Conservation (phyloP, 2,113 vertebrate species). For the Alaudala cheleensis region DNA sequence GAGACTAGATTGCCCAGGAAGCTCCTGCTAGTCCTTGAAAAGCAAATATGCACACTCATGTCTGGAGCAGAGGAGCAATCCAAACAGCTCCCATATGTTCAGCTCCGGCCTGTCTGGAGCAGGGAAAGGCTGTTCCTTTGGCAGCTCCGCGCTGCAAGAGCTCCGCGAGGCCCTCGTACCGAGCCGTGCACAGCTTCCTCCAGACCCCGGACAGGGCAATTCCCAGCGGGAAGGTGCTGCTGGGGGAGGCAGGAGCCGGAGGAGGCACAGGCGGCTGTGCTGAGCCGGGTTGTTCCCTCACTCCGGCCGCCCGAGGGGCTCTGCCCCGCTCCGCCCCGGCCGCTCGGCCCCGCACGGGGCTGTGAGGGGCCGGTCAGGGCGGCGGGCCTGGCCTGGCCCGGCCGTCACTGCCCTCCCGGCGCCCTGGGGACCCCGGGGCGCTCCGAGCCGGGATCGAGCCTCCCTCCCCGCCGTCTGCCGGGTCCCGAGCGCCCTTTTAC, state of each 20-base stretch:
- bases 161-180: background rate
- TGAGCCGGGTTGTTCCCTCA: background rate
- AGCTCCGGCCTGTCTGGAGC: background rate
- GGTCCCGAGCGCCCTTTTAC: background rate
- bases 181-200: background rate
- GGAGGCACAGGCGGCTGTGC: background rate
- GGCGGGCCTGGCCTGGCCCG: background rate
- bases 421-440: background rate
- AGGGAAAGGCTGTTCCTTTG: background rate
- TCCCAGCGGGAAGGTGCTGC: background rate
- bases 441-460: background rate
- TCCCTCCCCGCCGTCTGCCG: background rate
- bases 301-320: background rate
- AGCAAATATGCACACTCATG: conserved; percentile 46
- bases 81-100: background rate
- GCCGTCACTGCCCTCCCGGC: background rate
- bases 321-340: background rate
- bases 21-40: background rate
- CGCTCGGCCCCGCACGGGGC: background rate
- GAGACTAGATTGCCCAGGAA: background rate
- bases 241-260: background rate
- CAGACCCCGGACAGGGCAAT: background rate
- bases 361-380: background rate
- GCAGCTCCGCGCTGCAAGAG: background rate
- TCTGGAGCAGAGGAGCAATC: background rate